These are phyloP conservation scores for Centropyge bicolor DNA, from an alignment of 2,797 vertebrate genomes.

Conservation along the genomic window DNA sequence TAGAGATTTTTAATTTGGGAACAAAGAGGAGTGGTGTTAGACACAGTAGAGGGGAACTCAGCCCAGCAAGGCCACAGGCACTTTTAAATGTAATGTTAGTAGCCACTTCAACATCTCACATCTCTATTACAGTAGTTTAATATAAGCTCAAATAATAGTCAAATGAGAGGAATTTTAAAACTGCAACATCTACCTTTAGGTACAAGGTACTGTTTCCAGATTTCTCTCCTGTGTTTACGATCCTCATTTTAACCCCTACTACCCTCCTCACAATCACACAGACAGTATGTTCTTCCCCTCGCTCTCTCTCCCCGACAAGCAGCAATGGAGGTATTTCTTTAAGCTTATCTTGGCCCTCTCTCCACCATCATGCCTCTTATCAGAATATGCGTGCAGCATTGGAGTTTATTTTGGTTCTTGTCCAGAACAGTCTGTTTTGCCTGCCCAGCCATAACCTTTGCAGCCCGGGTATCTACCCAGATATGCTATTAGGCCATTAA, in stretches of 20 bases:
- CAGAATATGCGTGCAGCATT: constrained; percentile 49
- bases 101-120: not conserved
- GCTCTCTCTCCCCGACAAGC: constrained; percentile 4
- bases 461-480: constrained; percentile 30
- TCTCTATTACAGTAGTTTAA: not conserved
- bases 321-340: constrained; percentile 52
- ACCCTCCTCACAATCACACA: not conserved
- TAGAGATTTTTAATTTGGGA: not conserved
- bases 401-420: constrained; percentile 60
- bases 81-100: too few species aligned
- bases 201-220: not conserved
- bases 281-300: not conserved
- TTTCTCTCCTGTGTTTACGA: not conserved
- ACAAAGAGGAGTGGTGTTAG: not conserved
- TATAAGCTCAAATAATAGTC: not conserved
- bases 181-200: not conserved
- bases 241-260: not conserved
- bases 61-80: too few species aligned
- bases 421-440: constrained; percentile 47
- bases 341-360: constrained; percentile 54
- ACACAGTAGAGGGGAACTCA: too few species aligned
- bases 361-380: constrained; percentile 57
- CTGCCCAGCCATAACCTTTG: constrained; percentile 37
- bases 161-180: not conserved
- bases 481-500: constrained; percentile 43